phyloP scores from a whole-genome alignment of 2,888 invertebrate species.

The Eulithis testata region DNA sequence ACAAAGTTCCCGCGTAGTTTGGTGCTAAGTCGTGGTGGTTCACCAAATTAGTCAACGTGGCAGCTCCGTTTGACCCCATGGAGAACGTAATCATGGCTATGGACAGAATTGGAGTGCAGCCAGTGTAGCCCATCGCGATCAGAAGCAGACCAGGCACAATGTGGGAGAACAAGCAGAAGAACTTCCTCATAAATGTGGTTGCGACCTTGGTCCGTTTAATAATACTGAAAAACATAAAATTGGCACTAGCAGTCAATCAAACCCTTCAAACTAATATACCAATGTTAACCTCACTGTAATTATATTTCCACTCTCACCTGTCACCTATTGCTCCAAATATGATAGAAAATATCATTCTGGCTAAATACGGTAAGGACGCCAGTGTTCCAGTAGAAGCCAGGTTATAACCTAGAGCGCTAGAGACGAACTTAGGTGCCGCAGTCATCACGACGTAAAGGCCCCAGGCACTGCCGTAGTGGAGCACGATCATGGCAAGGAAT shows the following conservation, averaged over 20 bases:
- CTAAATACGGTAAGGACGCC: conserved; percentile 88
- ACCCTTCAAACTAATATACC: no score
- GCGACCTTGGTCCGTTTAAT: conserved; percentile 75
- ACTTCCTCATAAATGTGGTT: conserved; percentile 85
- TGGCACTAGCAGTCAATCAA: no score
- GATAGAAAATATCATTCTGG: conserved; percentile 88
- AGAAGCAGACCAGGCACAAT: conserved; percentile 80
- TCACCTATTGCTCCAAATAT: conserved; percentile 90
- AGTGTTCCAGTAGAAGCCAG: conserved; percentile 88
- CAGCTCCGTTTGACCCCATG: conserved; percentile 87
- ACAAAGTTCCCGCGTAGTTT: conserved; percentile 90
- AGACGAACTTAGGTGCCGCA: conserved; percentile 90
- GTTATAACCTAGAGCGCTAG: conserved; percentile 89
- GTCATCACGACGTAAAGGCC: conserved; percentile 90
- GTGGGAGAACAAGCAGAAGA: conserved; percentile 87
- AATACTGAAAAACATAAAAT: conserved; percentile 67
- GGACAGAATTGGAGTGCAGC: conserved; percentile 86
- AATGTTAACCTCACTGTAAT: no score
- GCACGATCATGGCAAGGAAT: conserved; percentile 86
- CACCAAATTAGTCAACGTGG: conserved; percentile 85
- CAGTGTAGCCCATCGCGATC: conserved; percentile 84
- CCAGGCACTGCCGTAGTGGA: conserved; percentile 91
- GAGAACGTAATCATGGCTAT: conserved; percentile 88
- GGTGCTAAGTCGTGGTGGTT: conserved; percentile 91
- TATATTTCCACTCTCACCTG: conserved; percentile 53